Conservation (phyloP, 2,797 vertebrate genomes). For the Thripadectes ignobilis region DNA sequence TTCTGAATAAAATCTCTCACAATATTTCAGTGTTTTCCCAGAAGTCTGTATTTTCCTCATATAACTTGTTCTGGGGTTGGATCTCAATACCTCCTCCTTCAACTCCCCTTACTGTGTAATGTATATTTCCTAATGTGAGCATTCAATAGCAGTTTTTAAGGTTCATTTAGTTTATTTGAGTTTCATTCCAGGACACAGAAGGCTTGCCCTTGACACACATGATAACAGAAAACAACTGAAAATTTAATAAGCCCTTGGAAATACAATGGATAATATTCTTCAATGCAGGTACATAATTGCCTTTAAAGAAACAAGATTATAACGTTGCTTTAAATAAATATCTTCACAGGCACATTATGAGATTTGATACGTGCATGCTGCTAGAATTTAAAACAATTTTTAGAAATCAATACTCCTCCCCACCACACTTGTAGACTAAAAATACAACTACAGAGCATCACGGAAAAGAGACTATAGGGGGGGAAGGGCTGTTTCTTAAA, state of each 20-base stretch:
- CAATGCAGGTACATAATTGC: slow-evolving; percentile 22
- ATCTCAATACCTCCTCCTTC: not conserved
- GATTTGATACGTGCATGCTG: not conserved
- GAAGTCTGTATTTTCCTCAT: not conserved
- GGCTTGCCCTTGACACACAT: slow-evolving; percentile 60
- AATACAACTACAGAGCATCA: not conserved
- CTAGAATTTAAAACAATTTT: not conserved
- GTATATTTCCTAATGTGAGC: not conserved
- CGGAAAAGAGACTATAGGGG: not conserved
- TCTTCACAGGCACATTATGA: not conserved
- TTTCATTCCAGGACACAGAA: slow-evolving; percentile 33
- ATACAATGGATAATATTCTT: slow-evolving; percentile 67
- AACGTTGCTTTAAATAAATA: slow-evolving; percentile 4
- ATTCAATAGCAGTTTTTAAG: slow-evolving; percentile 37
- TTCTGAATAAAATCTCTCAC: not conserved
- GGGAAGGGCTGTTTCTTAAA: not conserved
- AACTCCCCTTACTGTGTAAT: not conserved
- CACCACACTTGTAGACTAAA: not conserved
- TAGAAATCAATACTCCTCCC: not conserved
- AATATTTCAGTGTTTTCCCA: not conserved
- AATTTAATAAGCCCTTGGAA: slow-evolving; percentile 73
- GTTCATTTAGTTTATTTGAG: slow-evolving; percentile 27
- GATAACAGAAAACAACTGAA: slow-evolving; percentile 60
- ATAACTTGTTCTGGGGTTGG: not conserved
- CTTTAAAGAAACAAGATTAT: slow-evolving; percentile 20